Conservation (phyloP, 2,797 vertebrate genomes). For the Xiphorhynchus erythropygius region DNA sequence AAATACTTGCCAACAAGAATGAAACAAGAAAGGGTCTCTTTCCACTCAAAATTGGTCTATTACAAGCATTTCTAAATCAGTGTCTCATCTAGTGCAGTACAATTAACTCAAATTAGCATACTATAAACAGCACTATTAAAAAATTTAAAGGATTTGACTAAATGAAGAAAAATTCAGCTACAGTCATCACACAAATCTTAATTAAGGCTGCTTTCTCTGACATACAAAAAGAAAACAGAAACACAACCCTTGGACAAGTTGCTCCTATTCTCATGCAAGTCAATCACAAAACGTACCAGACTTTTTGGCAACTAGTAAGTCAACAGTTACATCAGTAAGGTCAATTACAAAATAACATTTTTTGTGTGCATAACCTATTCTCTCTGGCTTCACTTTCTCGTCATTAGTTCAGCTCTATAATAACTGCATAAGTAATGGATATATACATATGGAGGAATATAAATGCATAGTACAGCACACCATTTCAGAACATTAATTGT, state of each 20-base stretch:
- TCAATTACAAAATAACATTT: neutral
- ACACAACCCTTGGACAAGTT: neutral
- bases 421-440: neutral
- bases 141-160: constrained; percentile 47
- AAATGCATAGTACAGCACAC: neutral
- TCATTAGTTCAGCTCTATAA: neutral
- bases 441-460: neutral
- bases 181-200: constrained; percentile 52
- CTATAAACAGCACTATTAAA: constrained; percentile 49
- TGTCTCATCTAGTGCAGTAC: constrained; percentile 8
- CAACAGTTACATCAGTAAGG: neutral
- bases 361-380: neutral
- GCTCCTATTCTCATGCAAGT: neutral
- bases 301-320: neutral
- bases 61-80: constrained; percentile 34
- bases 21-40: constrained; percentile 19
- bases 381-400: neutral
- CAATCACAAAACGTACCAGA: neutral
- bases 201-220: constrained; percentile 29
- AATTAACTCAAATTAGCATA: constrained; percentile 51
- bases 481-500: neutral
- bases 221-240: constrained; percentile 38
- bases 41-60: neutral
- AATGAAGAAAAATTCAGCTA: constrained; percentile 34
- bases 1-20: neutral